phyloP scores from a whole-genome alignment of 2,113 vertebrate genomes.

The Oncorhynchus clarkii region DNA sequence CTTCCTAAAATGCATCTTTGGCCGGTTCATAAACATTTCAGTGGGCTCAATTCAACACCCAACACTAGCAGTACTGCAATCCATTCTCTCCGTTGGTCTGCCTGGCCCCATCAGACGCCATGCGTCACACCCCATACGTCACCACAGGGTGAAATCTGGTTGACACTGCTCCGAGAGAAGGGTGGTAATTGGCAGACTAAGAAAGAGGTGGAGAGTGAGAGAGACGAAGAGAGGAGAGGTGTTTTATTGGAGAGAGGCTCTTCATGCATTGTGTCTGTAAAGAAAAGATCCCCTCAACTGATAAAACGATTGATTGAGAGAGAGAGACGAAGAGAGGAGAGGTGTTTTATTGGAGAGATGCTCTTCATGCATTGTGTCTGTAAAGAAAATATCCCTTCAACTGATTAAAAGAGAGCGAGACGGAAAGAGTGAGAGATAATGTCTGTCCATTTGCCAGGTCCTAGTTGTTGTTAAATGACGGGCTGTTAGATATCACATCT shows the following conservation, averaged over 20 bases:
- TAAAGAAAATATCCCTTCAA: not conserved
- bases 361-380: not conserved
- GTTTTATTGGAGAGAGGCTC: not conserved
- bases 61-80: constrained; percentile 26
- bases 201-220: not conserved
- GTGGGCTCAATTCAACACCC: constrained; percentile 15
- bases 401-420: not conserved
- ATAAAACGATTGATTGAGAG: not conserved
- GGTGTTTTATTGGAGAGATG: not conserved
- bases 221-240: not conserved
- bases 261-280: not conserved
- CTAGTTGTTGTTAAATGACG: not conserved
- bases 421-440: not conserved
- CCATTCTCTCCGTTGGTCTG: constrained; percentile 1
- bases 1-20: not conserved
- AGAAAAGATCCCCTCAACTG: not conserved
- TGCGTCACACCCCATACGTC: constrained; percentile 3
- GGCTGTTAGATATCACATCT: not conserved
- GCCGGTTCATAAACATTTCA: constrained; percentile 18
- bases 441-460: not conserved
- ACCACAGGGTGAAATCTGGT: not conserved
- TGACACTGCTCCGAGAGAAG: not conserved
- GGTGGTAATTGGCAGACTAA: not conserved
- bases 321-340: not conserved
- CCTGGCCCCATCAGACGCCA: constrained; percentile 5